Evolutionary conservation across 1,140 invertebrate genomes (phyloP).

Genomic region (Penaeus japonicus): DNA sequence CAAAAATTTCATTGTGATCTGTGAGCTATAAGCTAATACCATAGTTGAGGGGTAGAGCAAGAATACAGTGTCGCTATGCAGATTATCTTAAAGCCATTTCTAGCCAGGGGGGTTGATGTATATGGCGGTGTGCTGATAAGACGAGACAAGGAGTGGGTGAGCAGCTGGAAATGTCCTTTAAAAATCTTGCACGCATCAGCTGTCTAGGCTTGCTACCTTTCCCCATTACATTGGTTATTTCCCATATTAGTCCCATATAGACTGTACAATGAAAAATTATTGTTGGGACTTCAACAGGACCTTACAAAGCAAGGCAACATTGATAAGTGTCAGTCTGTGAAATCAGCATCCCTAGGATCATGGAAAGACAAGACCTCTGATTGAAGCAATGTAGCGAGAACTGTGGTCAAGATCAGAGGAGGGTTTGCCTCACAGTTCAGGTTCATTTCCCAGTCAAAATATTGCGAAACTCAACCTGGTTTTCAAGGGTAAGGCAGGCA

Average conservation of each 20-base stretch:
- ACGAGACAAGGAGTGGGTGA: conserved; percentile 28
- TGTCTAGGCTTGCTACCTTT: conserved; percentile 13
- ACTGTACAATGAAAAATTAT: conserved; percentile 48
- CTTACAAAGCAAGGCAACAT: conserved; percentile 51
- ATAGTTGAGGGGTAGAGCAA: conserved; percentile 40
- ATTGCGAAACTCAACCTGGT: no score
- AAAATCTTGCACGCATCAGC: conserved; percentile 21
- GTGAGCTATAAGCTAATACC: conserved; percentile 46
- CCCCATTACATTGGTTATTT: conserved; percentile 41
- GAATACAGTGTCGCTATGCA: conserved; percentile 22
- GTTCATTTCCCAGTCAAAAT: no score
- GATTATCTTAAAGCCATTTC: conserved; percentile 32
- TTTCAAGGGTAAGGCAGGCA: no score
- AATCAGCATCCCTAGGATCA: conserved; percentile 51
- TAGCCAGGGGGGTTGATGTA: conserved; percentile 37
- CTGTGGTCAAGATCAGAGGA: not conserved
- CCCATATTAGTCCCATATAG: conserved; percentile 43
- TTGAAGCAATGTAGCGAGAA: conserved; percentile 35
- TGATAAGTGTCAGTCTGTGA: conserved; percentile 45
- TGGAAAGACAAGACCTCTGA: conserved; percentile 49
- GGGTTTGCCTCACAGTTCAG: no score
- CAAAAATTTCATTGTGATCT: conserved; percentile 16
- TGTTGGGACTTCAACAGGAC: conserved; percentile 43
- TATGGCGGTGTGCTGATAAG: conserved; percentile 45
- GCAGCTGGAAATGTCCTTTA: conserved; percentile 11